Conservation (phyloP, 2,888 invertebrate genomes). For the Monochamus alternatus region DNA sequence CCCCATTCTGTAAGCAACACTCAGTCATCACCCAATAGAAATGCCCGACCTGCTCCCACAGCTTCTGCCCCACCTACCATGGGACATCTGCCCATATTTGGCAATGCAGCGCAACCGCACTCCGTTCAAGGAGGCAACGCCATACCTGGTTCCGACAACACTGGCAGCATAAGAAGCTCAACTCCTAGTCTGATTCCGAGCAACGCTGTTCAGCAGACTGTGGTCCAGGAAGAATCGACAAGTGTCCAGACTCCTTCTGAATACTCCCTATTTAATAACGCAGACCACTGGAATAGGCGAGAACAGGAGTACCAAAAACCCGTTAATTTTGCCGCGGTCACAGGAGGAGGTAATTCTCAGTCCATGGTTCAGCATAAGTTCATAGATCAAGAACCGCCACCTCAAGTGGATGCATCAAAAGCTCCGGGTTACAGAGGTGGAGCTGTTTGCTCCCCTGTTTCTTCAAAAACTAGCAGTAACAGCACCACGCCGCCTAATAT, state of each 20-base stretch:
- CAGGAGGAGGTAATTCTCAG: slow-evolving; percentile 72
- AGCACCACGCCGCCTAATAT: slow-evolving; percentile 73
- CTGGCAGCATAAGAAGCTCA: slow-evolving; percentile 45
- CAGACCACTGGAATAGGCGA: slow-evolving; percentile 76
- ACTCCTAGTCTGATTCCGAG: slow-evolving; percentile 58
- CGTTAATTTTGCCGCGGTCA: slow-evolving; percentile 83
- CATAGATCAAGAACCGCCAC: slow-evolving; percentile 74
- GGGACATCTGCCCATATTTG: slow-evolving; percentile 62
- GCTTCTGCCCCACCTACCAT: slow-evolving; percentile 69
- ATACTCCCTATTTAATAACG: slow-evolving; percentile 92
- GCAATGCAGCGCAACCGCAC: slow-evolving; percentile 25
- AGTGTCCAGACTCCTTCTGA: slow-evolving; percentile 76
- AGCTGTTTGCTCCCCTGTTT: slow-evolving; percentile 84
- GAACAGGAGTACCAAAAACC: slow-evolving; percentile 75
- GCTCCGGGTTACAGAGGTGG: slow-evolving; percentile 92
- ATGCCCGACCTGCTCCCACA: slow-evolving; percentile 65
- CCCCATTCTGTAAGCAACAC: slow-evolving; percentile 51
- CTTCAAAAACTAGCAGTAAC: slow-evolving; percentile 75
- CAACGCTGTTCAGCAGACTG: slow-evolving; percentile 49
- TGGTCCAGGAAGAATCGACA: slow-evolving; percentile 42
- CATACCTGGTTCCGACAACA: slow-evolving; percentile 37
- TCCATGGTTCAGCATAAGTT: slow-evolving; percentile 69
- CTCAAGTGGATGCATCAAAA: slow-evolving; percentile 88
- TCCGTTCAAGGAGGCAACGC: slow-evolving; percentile 20
- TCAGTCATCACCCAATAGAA: slow-evolving; percentile 65